Base-by-base conservation (phyloP, 2,888 invertebrate species). In the Sarcophaga carnaria region DNA sequence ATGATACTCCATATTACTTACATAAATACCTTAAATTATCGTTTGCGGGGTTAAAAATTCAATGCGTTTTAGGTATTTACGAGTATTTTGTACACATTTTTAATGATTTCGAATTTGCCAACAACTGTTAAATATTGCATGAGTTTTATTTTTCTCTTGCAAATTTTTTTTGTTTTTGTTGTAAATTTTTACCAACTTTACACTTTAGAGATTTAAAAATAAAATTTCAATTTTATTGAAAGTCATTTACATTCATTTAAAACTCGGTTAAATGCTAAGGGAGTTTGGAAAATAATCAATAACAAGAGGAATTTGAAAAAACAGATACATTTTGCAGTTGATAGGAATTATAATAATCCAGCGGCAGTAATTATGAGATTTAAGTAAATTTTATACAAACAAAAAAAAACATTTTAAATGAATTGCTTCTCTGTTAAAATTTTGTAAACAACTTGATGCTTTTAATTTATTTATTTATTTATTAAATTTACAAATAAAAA, bases 151-250 rank as follows among this genome's bases (percentile, higher is more conserved):
- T 70, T 3, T 54, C 25, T 22, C 1, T 22, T 1, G 22, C 22
- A 22, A 22, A 22, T 11, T 27, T 12, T 49, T 62, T 2, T 62
- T 20, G 11, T 17, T 70, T 3, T 70, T 25, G 14, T 25, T 54
- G 4, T n/a, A 25, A 14, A 49, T 70, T 49, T 49, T 5, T 49
- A 47, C 22, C 49, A 3, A 49, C 14, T 49, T 25, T 49, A 11
- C 25, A 25, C 54, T 59, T 25, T 27, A 54, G 27, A 25, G 70
- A 71, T 71, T 71, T n/a, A 71, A 17, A 17, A 17, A 25, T 70
- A 27, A 17, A 20, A 59, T 54, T 71, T 59, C 10, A 27, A 71
- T n/a, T 71, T 71, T 71, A 17, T 1, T 12, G 17, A 54, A 17
- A 14, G 54, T 54, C 37, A 37, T 54, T 54, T 54, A 54, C 5